Percentiles rank a stretch among this genome's conserved stretches.
Conservation (phyloP, 2,888 invertebrate species). For the Odontomyia ornata region DNA sequence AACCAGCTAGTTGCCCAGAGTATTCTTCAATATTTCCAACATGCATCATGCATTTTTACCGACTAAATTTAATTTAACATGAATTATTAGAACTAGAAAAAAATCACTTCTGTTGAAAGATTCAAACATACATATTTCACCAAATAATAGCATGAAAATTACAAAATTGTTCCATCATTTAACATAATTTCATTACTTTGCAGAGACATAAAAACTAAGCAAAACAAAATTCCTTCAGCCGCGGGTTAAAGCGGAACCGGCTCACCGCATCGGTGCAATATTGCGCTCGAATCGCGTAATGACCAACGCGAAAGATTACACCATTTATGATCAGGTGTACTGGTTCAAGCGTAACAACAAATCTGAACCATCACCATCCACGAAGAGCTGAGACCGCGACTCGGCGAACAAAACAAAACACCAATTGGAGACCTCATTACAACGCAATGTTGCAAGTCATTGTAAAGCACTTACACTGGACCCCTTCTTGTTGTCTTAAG, state of each 20-base stretch:
- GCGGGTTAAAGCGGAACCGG: slow-evolving; percentile 37
- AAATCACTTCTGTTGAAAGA: too few species aligned
- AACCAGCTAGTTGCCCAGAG: too few species aligned
- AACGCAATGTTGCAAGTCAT: slow-evolving; percentile 17
- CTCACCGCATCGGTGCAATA: neutral
- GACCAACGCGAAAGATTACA: slow-evolving; percentile 35
- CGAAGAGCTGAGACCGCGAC: neutral
- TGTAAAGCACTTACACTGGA: neutral
- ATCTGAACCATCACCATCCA: neutral
- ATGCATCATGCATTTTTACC: too few species aligned
- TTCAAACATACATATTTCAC: too few species aligned
- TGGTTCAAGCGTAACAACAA: slow-evolving; percentile 5
- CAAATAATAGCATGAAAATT: too few species aligned
- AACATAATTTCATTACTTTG: too few species aligned
- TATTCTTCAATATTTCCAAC: too few species aligned
- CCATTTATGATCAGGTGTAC: slow-evolving; percentile 39
- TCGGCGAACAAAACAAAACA: slow-evolving; percentile 2
- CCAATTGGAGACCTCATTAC: slow-evolving; percentile 8
- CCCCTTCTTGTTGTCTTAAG: slow-evolving; percentile 1
- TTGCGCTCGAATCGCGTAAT: slow-evolving; percentile 31
- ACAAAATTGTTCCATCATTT: too few species aligned
- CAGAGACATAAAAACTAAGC: too few species aligned
- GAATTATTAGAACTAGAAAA: too few species aligned
- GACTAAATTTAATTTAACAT: too few species aligned
- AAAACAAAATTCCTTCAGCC: neutral